Base-by-base conservation (phyloP, 2,797 vertebrate genomes). In the Cuculus canorus region DNA sequence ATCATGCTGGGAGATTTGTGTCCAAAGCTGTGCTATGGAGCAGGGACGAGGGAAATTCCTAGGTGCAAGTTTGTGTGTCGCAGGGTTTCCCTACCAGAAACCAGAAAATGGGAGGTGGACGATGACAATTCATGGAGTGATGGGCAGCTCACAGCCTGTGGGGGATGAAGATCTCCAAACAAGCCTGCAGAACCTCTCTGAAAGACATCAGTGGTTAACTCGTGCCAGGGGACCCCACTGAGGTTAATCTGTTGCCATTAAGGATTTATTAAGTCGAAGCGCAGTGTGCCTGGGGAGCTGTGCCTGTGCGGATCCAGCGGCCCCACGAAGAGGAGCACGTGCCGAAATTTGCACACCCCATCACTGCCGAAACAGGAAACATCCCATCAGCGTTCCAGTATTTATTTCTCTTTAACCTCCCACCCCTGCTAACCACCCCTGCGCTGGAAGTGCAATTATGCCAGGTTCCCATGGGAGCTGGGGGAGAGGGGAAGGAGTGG, bases 371-470 rank as follows among this genome's bases (percentile, higher is more conserved):
- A 57, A 77, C 70, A 94, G 92, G 92, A 96, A 96, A 92, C 86
- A 45, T 92, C 89, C 90, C 91, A 91, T 91, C 96, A 90, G 76
- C 27, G 1, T 48, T 78, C n/a, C 73, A 24, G n/a, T 71, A 79
- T 96, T 97, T 90, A 93, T 88, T 92, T 85, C 94, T 95, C 80
- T 93, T 96, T 97, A 94, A 95, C 95, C 94, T 96, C 95, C 88
- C 91, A 91, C 50, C 88, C 83, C 65, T 59, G 78, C 89, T 94
- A 45, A 57, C 89, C 60, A 30, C 91, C 93, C 83, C 88, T 23
- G 77, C 0, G 4, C 88, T 89, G 90, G 86, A 88, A 89, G 82
- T 82, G 73, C 95, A 96, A 95, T 97, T 95, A 94, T 85, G 57
- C 30, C 0, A 1, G 4, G 17, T 87, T 96, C 94, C 88, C 86